phyloP scores from a whole-genome alignment of 2,797 vertebrate genomes.

The Parauchenoglanis ngamensis region DNA sequence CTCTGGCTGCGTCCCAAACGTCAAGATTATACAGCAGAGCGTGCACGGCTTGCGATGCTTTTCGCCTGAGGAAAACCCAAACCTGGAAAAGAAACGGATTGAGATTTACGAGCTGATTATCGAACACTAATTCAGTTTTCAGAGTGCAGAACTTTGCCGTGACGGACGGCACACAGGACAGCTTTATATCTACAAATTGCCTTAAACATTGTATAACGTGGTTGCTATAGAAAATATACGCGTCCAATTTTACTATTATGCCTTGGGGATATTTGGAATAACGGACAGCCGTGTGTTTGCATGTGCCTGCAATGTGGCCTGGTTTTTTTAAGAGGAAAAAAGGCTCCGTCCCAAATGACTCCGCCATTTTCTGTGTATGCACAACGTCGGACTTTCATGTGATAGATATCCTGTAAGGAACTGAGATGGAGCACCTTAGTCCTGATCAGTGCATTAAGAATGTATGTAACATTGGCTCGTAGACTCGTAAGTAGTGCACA shows the following conservation, averaged over 20 bases:
- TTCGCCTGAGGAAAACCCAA: not conserved
- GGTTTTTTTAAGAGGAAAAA: too few relatives aligned
- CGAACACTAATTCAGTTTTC: not conserved
- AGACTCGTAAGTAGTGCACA: not conserved
- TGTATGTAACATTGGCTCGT: too few relatives aligned
- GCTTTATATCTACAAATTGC: not conserved
- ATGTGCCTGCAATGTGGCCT: not conserved
- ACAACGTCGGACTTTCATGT: not conserved
- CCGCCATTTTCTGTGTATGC: not conserved
- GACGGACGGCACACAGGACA: not conserved
- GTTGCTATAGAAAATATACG: too few relatives aligned
- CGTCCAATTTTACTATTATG: not conserved
- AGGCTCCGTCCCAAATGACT: not conserved
- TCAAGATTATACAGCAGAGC: not conserved
- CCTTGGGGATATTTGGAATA: not conserved
- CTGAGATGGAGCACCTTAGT: not conserved
- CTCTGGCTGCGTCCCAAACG: slow-evolving; percentile 10
- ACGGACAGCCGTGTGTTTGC: not conserved
- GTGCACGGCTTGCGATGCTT: slow-evolving; percentile 9
- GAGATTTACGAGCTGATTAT: not conserved
- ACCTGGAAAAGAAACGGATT: not conserved
- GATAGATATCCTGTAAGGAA: not conserved
- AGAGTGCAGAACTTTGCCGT: not conserved
- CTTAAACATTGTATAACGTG: not conserved
- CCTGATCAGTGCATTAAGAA: not conserved